Evolutionary conservation across 2,797 vertebrate species (phyloP), one percentile per base, ranked within the genome.

Genomic region (Leucoraja ocellata): DNA sequence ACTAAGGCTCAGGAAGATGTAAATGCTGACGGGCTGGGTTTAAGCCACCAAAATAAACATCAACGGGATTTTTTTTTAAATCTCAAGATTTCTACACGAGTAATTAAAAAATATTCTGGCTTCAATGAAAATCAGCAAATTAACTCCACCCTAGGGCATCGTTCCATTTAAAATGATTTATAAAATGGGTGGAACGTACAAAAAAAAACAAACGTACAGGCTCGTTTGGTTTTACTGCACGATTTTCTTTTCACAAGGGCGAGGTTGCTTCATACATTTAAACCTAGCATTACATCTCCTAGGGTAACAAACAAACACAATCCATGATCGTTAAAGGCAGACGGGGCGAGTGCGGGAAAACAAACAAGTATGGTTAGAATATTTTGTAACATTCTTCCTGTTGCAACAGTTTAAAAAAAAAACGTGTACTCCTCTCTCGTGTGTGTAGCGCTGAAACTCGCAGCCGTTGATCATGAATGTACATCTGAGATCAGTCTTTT

Each of bases 1-100:
- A 81, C 93, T 91, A 94, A 93, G 93, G 95, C 95, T 94, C 68
- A 78, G 94, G 13, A 77, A 96, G 94, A 54, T 84, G 8, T 10
- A 0, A 0, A 94, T 93, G 14, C 3, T 0, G 78, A 84, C 0
- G 0, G 93, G 93, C 58, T 58, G 94, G 94, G 93, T 93, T 93
- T 93, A 93, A 95, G 95, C 94, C 94, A 94, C 93, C 74, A 93
- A 54, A 92, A 94, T 94, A 95, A 94, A 93, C 95, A 95, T 95
- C 94, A 93, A 93, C 95, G 94, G 93, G 94, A 95, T 93, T 94
- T 95, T 94, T 94, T 95, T 95, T 94, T 95, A 93, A 93, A 95
- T 46, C 46, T 3, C 46, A 95, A 94, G 94, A 95, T 95, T 93
- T 94, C 76, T 94, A 94, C 94, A 93, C 4, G 23, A 94, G 94